Conservation (phyloP, 1,140 invertebrate genomes). For the Drosophila kohkoa region DNA sequence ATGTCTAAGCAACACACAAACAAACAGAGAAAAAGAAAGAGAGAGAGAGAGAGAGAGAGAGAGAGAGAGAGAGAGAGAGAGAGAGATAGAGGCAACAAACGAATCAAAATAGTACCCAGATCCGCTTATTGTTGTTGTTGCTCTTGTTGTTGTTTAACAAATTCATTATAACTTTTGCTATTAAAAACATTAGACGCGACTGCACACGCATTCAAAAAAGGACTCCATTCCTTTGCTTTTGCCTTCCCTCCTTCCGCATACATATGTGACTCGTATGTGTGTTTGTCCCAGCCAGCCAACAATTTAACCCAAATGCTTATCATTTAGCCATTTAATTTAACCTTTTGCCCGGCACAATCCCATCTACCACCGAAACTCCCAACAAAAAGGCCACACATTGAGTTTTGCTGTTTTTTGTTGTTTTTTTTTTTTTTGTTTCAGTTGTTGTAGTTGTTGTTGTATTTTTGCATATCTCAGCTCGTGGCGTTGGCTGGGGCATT, state of each 20-base stretch:
- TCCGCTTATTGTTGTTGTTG: slow-evolving; percentile 46
- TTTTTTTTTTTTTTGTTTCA: slow-evolving; percentile 12
- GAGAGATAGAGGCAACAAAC: slow-evolving; percentile 17
- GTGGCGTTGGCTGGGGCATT: slow-evolving; percentile 54
- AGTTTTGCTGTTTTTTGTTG: background rate
- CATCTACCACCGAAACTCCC: slow-evolving; percentile 8
- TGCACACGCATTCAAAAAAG: slow-evolving; percentile 60
- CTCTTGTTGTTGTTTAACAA: slow-evolving; percentile 69
- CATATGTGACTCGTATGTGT: slow-evolving; percentile 20
- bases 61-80: too few relatives aligned
- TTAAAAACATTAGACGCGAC: slow-evolving; percentile 81
- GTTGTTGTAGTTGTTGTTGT: slow-evolving; percentile 8
- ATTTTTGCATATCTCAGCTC: slow-evolving; percentile 71
- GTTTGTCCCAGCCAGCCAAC: slow-evolving; percentile 38
- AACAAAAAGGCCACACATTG: slow-evolving; percentile 36
- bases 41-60: too few relatives aligned
- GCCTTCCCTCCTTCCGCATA: background rate
- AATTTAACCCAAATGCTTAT: slow-evolving; percentile 83
- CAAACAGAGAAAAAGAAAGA: background rate
- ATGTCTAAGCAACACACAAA: slow-evolving; percentile 29
- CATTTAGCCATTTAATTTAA: slow-evolving; percentile 83
- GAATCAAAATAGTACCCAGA: slow-evolving; percentile 52
- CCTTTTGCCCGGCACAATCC: slow-evolving; percentile 65
- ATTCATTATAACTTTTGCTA: slow-evolving; percentile 83
- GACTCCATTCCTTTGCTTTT: background rate